Base-by-base conservation (phyloP, 2,888 invertebrate species). In the Dynastes grantii region DNA sequence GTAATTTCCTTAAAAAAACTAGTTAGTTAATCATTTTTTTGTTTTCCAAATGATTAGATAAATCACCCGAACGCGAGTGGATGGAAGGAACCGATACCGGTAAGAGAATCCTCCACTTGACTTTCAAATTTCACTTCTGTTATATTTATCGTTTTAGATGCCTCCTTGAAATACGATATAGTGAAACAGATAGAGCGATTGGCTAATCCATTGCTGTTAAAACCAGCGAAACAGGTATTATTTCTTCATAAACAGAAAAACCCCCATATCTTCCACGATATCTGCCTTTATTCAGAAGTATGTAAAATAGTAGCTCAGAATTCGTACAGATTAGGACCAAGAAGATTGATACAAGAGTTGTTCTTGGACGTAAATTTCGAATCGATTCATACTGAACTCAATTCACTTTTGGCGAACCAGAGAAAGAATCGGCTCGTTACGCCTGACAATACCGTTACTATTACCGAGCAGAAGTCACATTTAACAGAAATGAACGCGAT, bases 281-380 rank as follows among this genome's bases (percentile, higher is more conserved):
- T 96, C 79, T 98, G 98, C 88, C 92, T 98, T 22, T 98, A 97
- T 90, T 97, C 97, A 0, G 98, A 98, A 88, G 94, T 97, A 13
- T 95, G 96, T 87, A 93, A 93, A 80, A 90, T 96, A 78, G 90
- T 98, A 77, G 93, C 95, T 0, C 92, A 93, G 76, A 95, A 94
- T 87, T 94, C 95, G 63, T 97, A 96, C 88, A 93, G 97, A 85
- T 90, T 97, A 85, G 92, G 93, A 80, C 94, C 97, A 2, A 91
- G 98, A 11, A 92, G 97, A 77, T 96, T 98, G 88, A 90, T 98
- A 45, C 98, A 98, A 88, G 98, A 98, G 88, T 90, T 98, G 53
- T 98, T 98, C 89, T 91, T 96, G 73, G 98, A 98, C 86, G 91
- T 96, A 32, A 91, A 92, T 85, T 96, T 95, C 86, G 93, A 94